Evolutionary conservation across 1,140 invertebrate species (phyloP).

Genomic region (Euura saliciscinereae): DNA sequence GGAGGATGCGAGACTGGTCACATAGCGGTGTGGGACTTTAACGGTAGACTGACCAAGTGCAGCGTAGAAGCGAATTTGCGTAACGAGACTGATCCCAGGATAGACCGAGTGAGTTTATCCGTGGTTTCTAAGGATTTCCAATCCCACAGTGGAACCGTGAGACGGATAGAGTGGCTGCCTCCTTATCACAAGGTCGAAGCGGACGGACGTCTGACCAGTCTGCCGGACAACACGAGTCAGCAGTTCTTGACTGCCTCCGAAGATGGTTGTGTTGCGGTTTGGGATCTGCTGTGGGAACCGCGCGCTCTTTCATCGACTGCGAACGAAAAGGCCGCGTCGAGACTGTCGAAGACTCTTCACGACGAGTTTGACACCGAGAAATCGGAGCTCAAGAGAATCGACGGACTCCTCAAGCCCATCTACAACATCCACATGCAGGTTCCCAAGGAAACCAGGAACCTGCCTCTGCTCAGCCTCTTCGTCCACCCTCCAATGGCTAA

Average conservation of each 20-base stretch:
- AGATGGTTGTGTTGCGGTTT: constrained; percentile 70
- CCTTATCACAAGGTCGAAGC: constrained; percentile 61
- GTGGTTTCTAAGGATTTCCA: constrained; percentile 63
- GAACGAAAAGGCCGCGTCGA: neutral
- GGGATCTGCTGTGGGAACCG: constrained; percentile 62
- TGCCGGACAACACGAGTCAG: constrained; percentile 49
- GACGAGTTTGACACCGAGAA: constrained; percentile 52
- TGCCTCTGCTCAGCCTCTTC: constrained; percentile 27
- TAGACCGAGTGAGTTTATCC: constrained; percentile 53
- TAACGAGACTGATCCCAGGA: constrained; percentile 50
- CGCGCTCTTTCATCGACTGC: constrained; percentile 47
- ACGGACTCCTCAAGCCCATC: constrained; percentile 63
- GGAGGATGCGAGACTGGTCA: constrained; percentile 73
- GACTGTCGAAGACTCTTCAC: neutral
- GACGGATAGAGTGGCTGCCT: constrained; percentile 69
- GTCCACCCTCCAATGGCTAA: constrained; percentile 10
- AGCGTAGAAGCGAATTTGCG: constrained; percentile 24
- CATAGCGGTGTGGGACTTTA: constrained; percentile 74
- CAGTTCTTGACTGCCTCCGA: constrained; percentile 68
- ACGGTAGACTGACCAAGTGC: constrained; percentile 57
- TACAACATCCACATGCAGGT: constrained; percentile 48
- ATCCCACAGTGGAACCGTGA: constrained; percentile 66
- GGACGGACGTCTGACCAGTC: constrained; percentile 59
- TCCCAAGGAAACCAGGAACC: constrained; percentile 19
- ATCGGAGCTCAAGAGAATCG: constrained; percentile 61